Evolutionary conservation across 2,888 invertebrate genomes (phyloP), one percentile per base, ranked within the genome.

Genomic region (Lordiphosa fenestrarum): DNA sequence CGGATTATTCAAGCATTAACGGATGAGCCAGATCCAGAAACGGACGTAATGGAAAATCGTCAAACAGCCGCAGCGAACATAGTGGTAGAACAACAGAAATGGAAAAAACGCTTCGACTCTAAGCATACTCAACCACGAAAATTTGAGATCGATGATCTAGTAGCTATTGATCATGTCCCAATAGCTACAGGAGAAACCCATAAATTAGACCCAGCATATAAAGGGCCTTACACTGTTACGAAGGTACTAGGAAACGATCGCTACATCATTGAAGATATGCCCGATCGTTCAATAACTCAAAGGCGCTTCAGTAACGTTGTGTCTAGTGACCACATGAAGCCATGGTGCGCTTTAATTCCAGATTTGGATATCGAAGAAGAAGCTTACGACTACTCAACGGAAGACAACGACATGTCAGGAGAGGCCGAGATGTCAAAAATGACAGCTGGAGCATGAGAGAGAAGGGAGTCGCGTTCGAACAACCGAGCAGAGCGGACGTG

Each of bases 271-370:
- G 19, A 19, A 19, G 19, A 19, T 3, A 0, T 19, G 19, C 19
- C 19, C 19, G 19, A 19, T 19, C 19, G 19, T 19, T 19, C 19
- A 19, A 25, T 23, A 12, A 25, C 13, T 13, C 42, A 44, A 9
- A 30, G 42, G 25, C 25, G 42, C 12, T 44, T 33, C 25, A 30
- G 42, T 7, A 33, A 44, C 13, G 42, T 44, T n/a, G n/a, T 42
- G 3, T 42, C 42, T 9, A 44, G 13, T 30, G 42, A 44, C 7
- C 30, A 25, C 30, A 25, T 44, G 13, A 6, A 36, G 7, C 36
- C 36, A 1, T 36, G n/a, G n/a, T 36, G 36, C 12, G 36, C 36
- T n/a, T 36, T 36, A 36, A 10, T 36, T 9, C 36, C 36, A 12
- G 12, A 36, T 36, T 10, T 10, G 36, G 36, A 36, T 12, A 36